Conservation (phyloP, 2,888 invertebrate genomes). For the Pyrocoelia pectoralis region DNA sequence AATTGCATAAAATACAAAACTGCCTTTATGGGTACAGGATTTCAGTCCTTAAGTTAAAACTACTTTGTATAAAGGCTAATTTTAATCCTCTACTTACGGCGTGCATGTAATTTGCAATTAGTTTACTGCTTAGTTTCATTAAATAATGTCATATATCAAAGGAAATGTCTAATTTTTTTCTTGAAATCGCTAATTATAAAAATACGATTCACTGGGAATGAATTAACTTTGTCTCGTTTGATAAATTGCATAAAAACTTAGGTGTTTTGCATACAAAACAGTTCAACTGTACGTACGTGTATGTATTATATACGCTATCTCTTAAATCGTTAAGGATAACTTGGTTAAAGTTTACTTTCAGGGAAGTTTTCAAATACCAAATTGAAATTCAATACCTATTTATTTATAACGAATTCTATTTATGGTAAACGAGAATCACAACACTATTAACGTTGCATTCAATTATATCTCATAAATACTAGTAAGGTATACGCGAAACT, state of each 20-base stretch:
- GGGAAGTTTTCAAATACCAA: conserved; percentile 21
- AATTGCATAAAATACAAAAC: conserved; percentile 19
- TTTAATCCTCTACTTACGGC: conserved; percentile 31
- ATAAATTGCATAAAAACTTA: conserved; percentile 20
- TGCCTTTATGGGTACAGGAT: conserved; percentile 5
- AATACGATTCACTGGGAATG: conserved; percentile 37
- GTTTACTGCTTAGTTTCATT: conserved; percentile 45
- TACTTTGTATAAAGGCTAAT: conserved; percentile 14
- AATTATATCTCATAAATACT: conserved; percentile 16
- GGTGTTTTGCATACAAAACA: conserved; percentile 23
- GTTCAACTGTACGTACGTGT: conserved; percentile 3
- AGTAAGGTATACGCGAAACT: neutral
- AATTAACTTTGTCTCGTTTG: conserved; percentile 15
- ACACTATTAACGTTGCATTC: conserved; percentile 19
- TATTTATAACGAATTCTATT: conserved; percentile 26
- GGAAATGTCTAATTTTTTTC: conserved; percentile 51
- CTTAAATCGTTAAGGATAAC: conserved; percentile 14
- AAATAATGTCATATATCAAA: conserved; percentile 48
- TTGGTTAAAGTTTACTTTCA: conserved; percentile 14
- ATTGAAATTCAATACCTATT: conserved; percentile 25
- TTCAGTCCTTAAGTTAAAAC: conserved; percentile 24
- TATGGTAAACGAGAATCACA: conserved; percentile 25
- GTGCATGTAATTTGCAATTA: conserved; percentile 43
- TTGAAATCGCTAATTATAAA: conserved; percentile 42
- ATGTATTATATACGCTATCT: conserved; percentile 14